Base-by-base conservation (phyloP, 2,888 invertebrate species). In the Entomobrya multifasciata region DNA sequence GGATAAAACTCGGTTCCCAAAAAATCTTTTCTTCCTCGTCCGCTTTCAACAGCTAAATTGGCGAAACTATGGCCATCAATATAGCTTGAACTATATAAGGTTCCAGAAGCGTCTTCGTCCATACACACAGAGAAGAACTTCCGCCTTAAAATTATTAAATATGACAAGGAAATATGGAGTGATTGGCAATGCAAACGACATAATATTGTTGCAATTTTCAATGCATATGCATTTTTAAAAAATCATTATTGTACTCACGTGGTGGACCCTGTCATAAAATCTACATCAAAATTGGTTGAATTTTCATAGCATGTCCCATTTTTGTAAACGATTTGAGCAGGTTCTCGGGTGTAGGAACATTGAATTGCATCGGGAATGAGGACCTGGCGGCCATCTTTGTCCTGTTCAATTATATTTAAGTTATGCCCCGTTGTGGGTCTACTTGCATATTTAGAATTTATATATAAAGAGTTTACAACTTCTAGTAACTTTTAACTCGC, bases 261-360 rank as follows among this genome's bases (percentile, higher is more conserved):
- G 0, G 77, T 57, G 60, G 44, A 65, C 20, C 67, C 83, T 4
- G 62, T 55, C 15, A 49, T n/a, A 20, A 90, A 87, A 13, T 79
- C 65, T n/a, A 90, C 87, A 15, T 88, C 70, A 30, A 89, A 77
- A 0, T 88, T 87, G n/a, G 90, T 86, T 36, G 78, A 76, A 0
- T 70, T 70, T 62, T 81, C 84, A 72, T 83, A 77, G 27, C 90
- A 90, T 11, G 88, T 89, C 44, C 90, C 90, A 70, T 88, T 88
- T 52, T 86, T 47, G 1, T 20, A 36, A 8, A 89, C 22, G 27
- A 67, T 49, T 17, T 76, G 67, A 2, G 65, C 81, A 25, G 80
- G 80, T 11, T 76, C 62, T 11, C 65, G 41, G 5, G 74, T 55
- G 10, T 76, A 25, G 4, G 55, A 5, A n/a, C 86, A 86, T 76